These are phyloP conservation scores for Lagocephalus sceleratus DNA, from an alignment of 2,797 vertebrate genomes.

Conservation along the genomic window DNA sequence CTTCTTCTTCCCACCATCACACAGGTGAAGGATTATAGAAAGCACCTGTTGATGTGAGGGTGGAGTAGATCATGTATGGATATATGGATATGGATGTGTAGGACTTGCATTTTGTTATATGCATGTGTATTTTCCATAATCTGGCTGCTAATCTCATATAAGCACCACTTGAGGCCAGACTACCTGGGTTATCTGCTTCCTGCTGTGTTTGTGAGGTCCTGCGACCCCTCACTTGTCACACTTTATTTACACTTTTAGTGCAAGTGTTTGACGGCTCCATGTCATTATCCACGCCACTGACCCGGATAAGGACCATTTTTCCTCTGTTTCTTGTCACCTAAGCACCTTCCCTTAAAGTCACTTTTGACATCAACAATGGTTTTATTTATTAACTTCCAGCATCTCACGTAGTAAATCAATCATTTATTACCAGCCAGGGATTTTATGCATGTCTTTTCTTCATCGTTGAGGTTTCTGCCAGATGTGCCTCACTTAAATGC, in stretches of 20 bases:
- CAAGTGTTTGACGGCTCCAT: constrained; percentile 16
- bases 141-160: constrained; percentile 4
- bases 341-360: background rate
- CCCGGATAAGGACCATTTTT: constrained; percentile 35
- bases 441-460: background rate
- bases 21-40: too few species aligned
- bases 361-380: background rate
- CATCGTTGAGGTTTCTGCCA: constrained; percentile 1
- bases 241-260: constrained; percentile 44
- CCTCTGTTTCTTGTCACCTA: constrained; percentile 33
- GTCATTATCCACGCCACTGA: constrained; percentile 25
- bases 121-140: constrained; percentile 1
- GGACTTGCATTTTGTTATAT: background rate
- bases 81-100: background rate
- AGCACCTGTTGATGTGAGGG: background rate
- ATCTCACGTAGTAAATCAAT: background rate
- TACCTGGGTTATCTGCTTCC: constrained; percentile 43
- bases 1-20: too few species aligned
- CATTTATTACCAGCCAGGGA: background rate
- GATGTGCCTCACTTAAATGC: constrained; percentile 39
- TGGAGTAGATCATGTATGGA: background rate
- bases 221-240: constrained; percentile 42
- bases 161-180: constrained; percentile 17
- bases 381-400: background rate
- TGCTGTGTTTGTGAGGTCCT: constrained; percentile 37